Percentiles rank a stretch among this genome's conserved stretches.
Evolutionary conservation across 2,888 invertebrate genomes (phyloP).

Genomic region (Sphaerophoria taeniata): DNA sequence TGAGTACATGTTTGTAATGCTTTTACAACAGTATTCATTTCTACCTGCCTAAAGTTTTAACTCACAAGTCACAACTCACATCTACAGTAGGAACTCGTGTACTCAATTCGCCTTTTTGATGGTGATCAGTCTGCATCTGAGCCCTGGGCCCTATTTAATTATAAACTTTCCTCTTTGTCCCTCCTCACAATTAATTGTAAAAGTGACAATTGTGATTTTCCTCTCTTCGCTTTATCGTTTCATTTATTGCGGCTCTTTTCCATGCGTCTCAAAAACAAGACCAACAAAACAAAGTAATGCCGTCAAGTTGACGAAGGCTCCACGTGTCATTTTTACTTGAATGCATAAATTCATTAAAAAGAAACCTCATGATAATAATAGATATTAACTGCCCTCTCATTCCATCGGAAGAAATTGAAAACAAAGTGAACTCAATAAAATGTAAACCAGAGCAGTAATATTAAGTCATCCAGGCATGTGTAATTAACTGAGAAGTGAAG

Average conservation of each 20-base stretch:
- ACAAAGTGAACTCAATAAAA: conserved; percentile 26
- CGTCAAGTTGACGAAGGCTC: conserved; percentile 55
- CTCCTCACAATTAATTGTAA: conserved; percentile 35
- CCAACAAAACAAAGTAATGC: background rate
- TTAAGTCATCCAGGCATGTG: conserved; percentile 62
- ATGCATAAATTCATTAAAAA: conserved; percentile 48
- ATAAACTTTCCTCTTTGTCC: conserved; percentile 64
- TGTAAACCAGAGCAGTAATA: conserved; percentile 33
- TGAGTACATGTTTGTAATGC: too few relatives aligned
- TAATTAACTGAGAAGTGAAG: conserved; percentile 68
- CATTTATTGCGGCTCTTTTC: conserved; percentile 26
- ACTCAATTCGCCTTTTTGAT: too few relatives aligned
- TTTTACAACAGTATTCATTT: too few relatives aligned
- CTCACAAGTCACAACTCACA: too few relatives aligned
- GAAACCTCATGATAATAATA: conserved; percentile 38
- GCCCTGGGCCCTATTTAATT: conserved; percentile 51
- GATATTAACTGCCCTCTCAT: conserved; percentile 44
- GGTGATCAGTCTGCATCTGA: too few relatives aligned
- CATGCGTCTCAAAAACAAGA: conserved; percentile 34
- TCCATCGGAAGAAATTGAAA: conserved; percentile 19
- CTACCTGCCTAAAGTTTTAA: too few relatives aligned
- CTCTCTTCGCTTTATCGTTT: conserved; percentile 1
- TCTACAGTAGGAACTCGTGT: too few relatives aligned
- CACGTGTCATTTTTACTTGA: conserved; percentile 71
- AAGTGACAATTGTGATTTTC: conserved; percentile 57